phyloP scores from a whole-genome alignment of 2,797 vertebrate species.

The Varecia variegata region DNA sequence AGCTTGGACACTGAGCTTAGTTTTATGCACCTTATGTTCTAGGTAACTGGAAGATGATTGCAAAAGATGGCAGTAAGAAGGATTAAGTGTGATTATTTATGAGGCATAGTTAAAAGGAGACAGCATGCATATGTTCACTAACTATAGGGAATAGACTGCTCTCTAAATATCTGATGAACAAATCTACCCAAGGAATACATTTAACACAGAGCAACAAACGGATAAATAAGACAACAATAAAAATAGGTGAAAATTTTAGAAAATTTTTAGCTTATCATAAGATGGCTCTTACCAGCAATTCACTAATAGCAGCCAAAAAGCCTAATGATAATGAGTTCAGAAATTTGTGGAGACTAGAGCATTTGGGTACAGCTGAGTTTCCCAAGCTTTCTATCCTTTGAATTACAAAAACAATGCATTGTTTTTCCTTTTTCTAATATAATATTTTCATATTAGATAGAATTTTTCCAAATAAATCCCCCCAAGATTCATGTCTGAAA shows the following conservation, averaged over 20 bases:
- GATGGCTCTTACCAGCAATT: slow-evolving; percentile 32
- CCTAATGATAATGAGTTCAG: neutral
- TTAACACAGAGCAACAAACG: slow-evolving; percentile 31
- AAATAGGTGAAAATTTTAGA: neutral
- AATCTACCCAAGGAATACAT: slow-evolving; percentile 43
- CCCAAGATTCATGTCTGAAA: neutral
- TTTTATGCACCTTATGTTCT: slow-evolving; percentile 74
- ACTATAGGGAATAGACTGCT: slow-evolving; percentile 53
- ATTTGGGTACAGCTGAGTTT: neutral
- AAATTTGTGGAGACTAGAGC: neutral
- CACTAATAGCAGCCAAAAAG: neutral
- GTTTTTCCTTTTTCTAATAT: neutral
- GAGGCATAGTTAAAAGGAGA: slow-evolving; percentile 69
- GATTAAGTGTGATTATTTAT: slow-evolving; percentile 73
- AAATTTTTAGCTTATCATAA: neutral
- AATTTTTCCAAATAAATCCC: neutral
- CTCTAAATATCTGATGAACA: slow-evolving; percentile 59
- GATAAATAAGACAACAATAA: slow-evolving; percentile 1
- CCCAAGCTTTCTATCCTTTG: neutral
- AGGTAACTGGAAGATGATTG: slow-evolving; percentile 72
- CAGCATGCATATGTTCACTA: slow-evolving; percentile 64
- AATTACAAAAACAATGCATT: neutral
- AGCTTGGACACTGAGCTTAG: slow-evolving; percentile 67
- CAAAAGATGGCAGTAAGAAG: slow-evolving; percentile 64
- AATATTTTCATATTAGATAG: slow-evolving; percentile 8